Evolutionary conservation across 2,888 invertebrate species (phyloP).

Genomic region (Conus canariensis): DNA sequence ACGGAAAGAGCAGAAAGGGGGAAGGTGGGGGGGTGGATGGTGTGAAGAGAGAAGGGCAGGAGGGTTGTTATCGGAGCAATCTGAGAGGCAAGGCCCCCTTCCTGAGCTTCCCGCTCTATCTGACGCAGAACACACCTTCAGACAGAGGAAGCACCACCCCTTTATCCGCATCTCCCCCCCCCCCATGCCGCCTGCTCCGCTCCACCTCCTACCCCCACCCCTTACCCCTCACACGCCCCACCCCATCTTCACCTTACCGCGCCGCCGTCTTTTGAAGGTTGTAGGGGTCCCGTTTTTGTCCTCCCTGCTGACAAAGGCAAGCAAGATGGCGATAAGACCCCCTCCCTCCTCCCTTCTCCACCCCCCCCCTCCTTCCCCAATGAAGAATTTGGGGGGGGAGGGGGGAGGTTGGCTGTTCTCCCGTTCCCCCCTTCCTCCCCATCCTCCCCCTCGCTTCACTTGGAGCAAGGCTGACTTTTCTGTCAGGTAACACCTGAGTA

Average conservation of each 20-base stretch:
- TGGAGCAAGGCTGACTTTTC: conserved; percentile 17
- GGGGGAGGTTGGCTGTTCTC: too few species aligned
- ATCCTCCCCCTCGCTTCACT: not conserved
- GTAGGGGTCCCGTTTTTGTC: conserved; percentile 27
- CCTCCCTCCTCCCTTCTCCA: not conserved
- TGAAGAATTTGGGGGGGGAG: too few species aligned
- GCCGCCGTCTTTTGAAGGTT: conserved; percentile 27
- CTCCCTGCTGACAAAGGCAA: conserved; percentile 19
- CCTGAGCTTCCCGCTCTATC: not conserved
- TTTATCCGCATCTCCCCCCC: not conserved
- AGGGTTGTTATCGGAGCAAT: conserved; percentile 32
- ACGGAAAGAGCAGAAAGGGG: not conserved
- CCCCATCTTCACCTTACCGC: not conserved
- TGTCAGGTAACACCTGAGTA: conserved; percentile 38
- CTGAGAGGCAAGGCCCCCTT: not conserved
- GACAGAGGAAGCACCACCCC: not conserved
- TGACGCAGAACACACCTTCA: conserved; percentile 31
- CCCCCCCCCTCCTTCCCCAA: not conserved
- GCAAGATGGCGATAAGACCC: conserved; percentile 29
- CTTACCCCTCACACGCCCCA: not conserved
- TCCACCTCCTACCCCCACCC: not conserved
- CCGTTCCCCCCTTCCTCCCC: not conserved
- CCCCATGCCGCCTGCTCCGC: too few species aligned
- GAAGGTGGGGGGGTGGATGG: not conserved
- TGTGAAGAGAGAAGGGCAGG: too few species aligned